Base-by-base conservation (phyloP, 2,113 vertebrate genomes). In the Promerops cafer region DNA sequence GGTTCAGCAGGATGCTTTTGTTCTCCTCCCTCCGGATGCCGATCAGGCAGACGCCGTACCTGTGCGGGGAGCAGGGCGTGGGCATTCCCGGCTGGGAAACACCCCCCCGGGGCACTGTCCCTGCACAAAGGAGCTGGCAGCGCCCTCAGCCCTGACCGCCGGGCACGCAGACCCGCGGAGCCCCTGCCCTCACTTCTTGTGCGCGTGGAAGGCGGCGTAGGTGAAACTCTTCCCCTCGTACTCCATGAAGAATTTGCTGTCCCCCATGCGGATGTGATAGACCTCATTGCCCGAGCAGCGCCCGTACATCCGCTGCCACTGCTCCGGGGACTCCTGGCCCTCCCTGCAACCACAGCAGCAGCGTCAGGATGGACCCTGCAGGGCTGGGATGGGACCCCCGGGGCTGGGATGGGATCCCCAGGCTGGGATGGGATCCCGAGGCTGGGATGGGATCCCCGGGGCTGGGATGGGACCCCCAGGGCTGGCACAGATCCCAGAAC, bases 221-320 rank as follows among this genome's bases (percentile, higher is more conserved):
- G 99, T 99, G 98, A 99, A 99, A 95, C 99, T 99, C 97, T 99
- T 99, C 40, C 99, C 99, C 56, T 99, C 98, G 8, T 99, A 99
- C 95, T 99, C 99, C 66, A 98, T 99, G 87, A 99, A 99, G 96
- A 99, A 99, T 94, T 99, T 99, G 99, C 99, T 99, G 98, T 99
- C 99, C 0, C 98, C 98, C 98, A 99, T 97, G 13, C 99, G 98
- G 95, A 99, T 99, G 97, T 99, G 99, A 95, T 99, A 99, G 71
- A 99, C 99, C 93, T 99, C 99, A 1, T 99, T 99, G 60, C 99
- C 99, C 0, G 99, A 99, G 98, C 99, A 99, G 72, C 99, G 98
- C 5, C 99, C 99, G 2, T 99, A 99, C 93, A 98, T 99, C 91
- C 98, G 95, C 97, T 99, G 99, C 99, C 99, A 99, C 97, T 99